Evolutionary conservation across 2,888 invertebrate genomes (phyloP).

Genomic region (Melanostoma mellinum): DNA sequence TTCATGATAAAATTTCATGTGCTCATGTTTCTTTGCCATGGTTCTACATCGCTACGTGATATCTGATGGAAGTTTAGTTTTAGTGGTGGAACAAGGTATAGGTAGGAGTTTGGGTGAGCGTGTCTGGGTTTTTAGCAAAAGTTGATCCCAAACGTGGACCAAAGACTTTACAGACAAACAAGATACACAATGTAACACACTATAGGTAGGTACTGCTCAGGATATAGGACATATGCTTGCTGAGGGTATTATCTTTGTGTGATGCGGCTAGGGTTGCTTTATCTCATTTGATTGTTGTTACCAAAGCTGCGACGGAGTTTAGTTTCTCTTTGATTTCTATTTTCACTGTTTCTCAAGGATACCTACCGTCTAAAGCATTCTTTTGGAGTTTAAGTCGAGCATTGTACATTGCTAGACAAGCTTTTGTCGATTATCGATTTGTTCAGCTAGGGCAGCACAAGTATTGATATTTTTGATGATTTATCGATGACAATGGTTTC

Average conservation of each 20-base stretch:
- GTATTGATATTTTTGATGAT: slow-evolving; percentile 67
- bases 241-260: slow-evolving; percentile 37
- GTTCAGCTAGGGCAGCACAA: slow-evolving; percentile 67
- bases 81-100: slow-evolving; percentile 1
- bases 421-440: slow-evolving; percentile 73
- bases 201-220: not conserved
- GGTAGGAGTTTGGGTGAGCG: slow-evolving; percentile 17
- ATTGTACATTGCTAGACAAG: slow-evolving; percentile 49
- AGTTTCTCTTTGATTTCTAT: slow-evolving; percentile 21
- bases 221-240: not conserved
- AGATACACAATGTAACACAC: not conserved
- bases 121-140: slow-evolving; percentile 44
- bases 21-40: slow-evolving; percentile 38
- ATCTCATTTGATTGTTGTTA: slow-evolving; percentile 58
- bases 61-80: slow-evolving; percentile 61
- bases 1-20: slow-evolving; percentile 45
- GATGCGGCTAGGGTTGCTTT: slow-evolving; percentile 41
- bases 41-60: slow-evolving; percentile 42
- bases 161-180: slow-evolving; percentile 32
- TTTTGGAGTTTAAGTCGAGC: slow-evolving; percentile 13
- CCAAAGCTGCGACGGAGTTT: slow-evolving; percentile 49
- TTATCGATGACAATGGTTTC: slow-evolving; percentile 43
- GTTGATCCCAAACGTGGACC: slow-evolving; percentile 42
- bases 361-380: slow-evolving; percentile 21
- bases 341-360: slow-evolving; percentile 1